phyloP scores from a whole-genome alignment of 2,888 invertebrate species.

The Hemistola chrysoprasaria region DNA sequence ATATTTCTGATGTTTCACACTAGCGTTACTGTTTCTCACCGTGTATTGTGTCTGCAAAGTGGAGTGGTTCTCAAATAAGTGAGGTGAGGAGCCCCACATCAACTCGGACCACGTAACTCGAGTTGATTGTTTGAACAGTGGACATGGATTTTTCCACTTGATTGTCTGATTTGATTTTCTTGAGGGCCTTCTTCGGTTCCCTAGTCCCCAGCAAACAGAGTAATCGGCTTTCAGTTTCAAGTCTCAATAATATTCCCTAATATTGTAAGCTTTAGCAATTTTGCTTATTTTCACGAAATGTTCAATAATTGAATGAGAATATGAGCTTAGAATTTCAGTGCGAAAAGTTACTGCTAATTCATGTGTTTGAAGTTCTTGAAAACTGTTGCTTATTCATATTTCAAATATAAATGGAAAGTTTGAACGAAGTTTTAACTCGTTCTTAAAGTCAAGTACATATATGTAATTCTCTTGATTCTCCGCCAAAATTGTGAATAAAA shows the following conservation, averaged over 20 bases:
- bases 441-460: too few relatives aligned
- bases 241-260: conserved; percentile 6
- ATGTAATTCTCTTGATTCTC: too few relatives aligned
- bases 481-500: conserved; percentile 1
- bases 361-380: conserved; percentile 6
- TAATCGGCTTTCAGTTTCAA: conserved; percentile 38
- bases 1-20: neutral
- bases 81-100: conserved; percentile 66
- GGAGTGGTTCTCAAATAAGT: conserved; percentile 67
- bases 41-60: conserved; percentile 21
- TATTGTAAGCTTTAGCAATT: neutral
- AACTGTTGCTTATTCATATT: conserved; percentile 12
- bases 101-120: conserved; percentile 68
- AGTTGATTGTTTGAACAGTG: conserved; percentile 79
- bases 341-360: conserved; percentile 11
- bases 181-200: conserved; percentile 57
- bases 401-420: neutral
- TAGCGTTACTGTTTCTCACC: conserved; percentile 4
- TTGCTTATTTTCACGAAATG: conserved; percentile 9
- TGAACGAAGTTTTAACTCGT: too few relatives aligned
- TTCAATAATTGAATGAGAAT: conserved; percentile 1
- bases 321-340: neutral
- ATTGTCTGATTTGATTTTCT: conserved; percentile 81
- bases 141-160: conserved; percentile 81
- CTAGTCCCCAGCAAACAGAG: conserved; percentile 45